A percentile compares a stretch with the other conserved stretches of the same genome.
These are phyloP conservation scores for Tinea semifulvella DNA, from an alignment of 2,888 invertebrate genomes.

Conservation along the genomic window DNA sequence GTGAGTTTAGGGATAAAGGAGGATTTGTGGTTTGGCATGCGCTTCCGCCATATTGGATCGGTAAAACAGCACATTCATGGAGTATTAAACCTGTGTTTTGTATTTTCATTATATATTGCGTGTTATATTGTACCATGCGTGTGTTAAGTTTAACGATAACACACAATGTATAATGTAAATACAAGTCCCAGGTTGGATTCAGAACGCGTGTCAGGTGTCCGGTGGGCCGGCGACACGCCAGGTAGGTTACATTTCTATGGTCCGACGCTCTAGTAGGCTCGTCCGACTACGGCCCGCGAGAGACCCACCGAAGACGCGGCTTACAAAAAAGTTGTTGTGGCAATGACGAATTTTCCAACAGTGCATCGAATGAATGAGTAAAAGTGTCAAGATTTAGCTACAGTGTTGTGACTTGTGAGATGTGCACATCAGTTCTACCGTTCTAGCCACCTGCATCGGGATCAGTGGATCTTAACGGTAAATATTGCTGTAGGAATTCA, in stretches of 20 bases:
- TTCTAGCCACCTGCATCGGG: constrained; percentile 33
- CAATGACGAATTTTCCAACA: constrained; percentile 38
- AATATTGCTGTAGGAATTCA: constrained; percentile 27
- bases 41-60: no score
- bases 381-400: constrained; percentile 9
- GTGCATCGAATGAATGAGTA: constrained; percentile 27
- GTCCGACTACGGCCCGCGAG: constrained; percentile 40
- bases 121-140: no score
- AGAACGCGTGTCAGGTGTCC: constrained; percentile 41
- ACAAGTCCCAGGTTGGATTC: constrained; percentile 28
- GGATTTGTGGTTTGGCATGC: no score
- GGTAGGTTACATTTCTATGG: constrained; percentile 65
- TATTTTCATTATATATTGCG: no score
- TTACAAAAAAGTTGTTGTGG: constrained; percentile 18
- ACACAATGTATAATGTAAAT: no score
- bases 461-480: constrained; percentile 60
- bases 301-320: constrained; percentile 37
- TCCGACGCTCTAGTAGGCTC: constrained; percentile 59
- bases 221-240: constrained; percentile 41
- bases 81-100: not conserved
- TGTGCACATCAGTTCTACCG: constrained; percentile 43
- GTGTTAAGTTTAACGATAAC: no score
- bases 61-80: no score
- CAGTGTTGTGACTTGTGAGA: constrained; percentile 25
- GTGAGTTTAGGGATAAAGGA: no score